phyloP scores from a whole-genome alignment of 2,113 vertebrate genomes.

The Pelvicachromis taeniatus region DNA sequence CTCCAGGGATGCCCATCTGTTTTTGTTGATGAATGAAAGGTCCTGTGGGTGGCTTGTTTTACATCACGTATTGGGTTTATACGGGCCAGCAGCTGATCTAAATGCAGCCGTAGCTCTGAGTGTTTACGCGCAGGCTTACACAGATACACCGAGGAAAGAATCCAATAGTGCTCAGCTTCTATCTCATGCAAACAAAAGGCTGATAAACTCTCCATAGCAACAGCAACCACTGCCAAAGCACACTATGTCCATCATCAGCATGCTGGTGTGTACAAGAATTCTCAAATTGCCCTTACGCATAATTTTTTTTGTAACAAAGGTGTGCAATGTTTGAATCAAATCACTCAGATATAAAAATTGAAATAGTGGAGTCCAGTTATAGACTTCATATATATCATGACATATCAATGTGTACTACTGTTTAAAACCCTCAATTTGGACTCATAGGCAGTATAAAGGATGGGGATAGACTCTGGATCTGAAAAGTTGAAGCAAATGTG shows the following conservation, averaged over 20 bases:
- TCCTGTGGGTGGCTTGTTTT: not conserved
- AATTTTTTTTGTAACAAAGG: not conserved
- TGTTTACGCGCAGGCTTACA: conserved; percentile 4
- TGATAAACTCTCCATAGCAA: conserved; percentile 22
- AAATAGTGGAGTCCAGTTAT: not conserved
- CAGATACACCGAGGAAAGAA: conserved; percentile 15
- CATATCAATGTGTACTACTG: rapidly evolving
- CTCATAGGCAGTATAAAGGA: not conserved
- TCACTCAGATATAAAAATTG: not conserved
- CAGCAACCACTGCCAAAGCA: not conserved
- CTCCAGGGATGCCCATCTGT: not conserved
- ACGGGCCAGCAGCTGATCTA: not conserved
- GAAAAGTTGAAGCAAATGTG: not conserved
- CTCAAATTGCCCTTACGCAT: not conserved
- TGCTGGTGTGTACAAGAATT: not conserved
- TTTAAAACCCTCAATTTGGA: not conserved
- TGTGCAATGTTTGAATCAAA: too few species aligned
- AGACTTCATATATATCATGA: not conserved
- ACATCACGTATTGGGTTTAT: not conserved
- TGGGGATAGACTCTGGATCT: rapidly evolving
- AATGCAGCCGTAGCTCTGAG: not conserved
- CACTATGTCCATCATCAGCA: not conserved
- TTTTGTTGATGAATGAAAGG: not conserved
- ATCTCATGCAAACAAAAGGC: conserved; percentile 24
- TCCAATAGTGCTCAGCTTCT: not conserved